phyloP scores from a whole-genome alignment of 2,113 vertebrate species.

The Rostratula benghalensis region DNA sequence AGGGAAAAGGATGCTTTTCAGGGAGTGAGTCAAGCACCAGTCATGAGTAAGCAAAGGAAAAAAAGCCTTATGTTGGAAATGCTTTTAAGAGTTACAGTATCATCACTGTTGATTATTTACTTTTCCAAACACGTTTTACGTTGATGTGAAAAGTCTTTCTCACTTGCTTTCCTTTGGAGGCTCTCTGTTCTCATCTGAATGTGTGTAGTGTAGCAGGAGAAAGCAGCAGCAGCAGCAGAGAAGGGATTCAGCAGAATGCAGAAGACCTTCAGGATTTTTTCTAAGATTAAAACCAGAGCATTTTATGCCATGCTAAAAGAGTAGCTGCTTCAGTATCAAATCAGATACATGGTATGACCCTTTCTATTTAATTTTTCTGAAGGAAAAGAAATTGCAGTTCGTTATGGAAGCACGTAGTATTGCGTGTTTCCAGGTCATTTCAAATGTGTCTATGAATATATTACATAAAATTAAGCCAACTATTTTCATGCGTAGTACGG shows the following conservation, averaged over 20 bases:
- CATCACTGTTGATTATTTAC: not conserved
- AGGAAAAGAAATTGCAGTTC: not conserved
- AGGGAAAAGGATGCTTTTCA: not conserved
- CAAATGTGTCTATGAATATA: not conserved
- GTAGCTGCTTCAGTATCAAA: not conserved
- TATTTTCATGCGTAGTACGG: not conserved
- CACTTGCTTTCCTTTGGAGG: not conserved
- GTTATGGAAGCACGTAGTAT: not conserved
- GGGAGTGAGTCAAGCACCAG: not conserved
- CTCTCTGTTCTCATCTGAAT: not conserved
- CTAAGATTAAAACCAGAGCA: not conserved
- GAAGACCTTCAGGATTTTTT: not conserved
- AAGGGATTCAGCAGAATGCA: not conserved
- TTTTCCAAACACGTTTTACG: not conserved
- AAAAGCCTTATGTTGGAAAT: not conserved
- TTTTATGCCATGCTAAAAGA: not conserved
- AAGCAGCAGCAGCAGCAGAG: constrained; percentile 7
- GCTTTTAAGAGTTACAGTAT: not conserved
- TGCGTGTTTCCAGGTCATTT: not conserved
- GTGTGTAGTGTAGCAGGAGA: not conserved
- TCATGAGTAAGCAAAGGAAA: not conserved
- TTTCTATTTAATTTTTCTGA: not conserved
- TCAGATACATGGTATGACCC: not conserved
- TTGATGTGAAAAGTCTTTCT: not conserved
- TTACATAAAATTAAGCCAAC: not conserved